Conservation (phyloP, 1,140 invertebrate species). For the Cydia splendana region DNA sequence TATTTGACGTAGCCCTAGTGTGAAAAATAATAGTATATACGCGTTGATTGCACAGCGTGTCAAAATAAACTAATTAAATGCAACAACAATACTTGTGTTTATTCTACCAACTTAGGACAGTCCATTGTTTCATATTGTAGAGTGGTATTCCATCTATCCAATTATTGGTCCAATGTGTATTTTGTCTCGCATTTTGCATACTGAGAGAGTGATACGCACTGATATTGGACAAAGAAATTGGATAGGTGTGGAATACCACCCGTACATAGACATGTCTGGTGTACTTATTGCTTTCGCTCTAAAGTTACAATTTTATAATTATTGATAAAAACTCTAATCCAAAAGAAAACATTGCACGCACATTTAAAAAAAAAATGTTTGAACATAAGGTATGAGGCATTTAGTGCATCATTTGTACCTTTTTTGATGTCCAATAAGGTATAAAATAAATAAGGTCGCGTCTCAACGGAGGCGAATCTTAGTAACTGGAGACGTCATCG, state of each 20-base stretch:
- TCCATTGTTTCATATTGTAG: background rate
- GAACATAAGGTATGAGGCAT: too few species aligned
- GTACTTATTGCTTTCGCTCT: background rate
- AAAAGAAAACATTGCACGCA: background rate
- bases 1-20: slow-evolving; percentile 24
- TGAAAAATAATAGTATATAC: slow-evolving; percentile 10
- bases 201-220: too few species aligned
- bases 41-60: background rate
- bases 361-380: background rate
- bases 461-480: too few species aligned
- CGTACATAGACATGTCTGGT: background rate
- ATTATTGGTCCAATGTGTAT: too few species aligned
- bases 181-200: too few species aligned
- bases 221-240: too few species aligned
- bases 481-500: too few species aligned
- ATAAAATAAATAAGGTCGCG: too few species aligned
- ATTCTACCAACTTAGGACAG: background rate
- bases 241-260: too few species aligned
- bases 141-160: too few species aligned
- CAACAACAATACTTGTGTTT: background rate
- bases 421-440: too few species aligned
- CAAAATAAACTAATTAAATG: slow-evolving; percentile 4
- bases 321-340: background rate
- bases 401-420: too few species aligned
- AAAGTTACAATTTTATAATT: background rate